A percentile compares a stretch with the other conserved stretches of the same genome.
phyloP scores from a whole-genome alignment of 2,797 vertebrate genomes.

The Eurystomus glaucurus region DNA sequence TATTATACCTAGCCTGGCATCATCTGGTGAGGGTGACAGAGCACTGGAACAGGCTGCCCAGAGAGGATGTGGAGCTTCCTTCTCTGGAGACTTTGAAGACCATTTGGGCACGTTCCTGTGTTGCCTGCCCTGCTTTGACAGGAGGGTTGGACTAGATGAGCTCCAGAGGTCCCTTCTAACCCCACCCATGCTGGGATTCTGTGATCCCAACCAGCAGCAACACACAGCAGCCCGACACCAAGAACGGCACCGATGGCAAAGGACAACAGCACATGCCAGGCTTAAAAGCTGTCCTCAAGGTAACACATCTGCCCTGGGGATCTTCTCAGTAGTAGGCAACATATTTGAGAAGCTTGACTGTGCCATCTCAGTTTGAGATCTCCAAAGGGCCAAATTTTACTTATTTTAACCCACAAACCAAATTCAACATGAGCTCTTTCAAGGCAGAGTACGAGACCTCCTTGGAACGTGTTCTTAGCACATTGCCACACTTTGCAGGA shows the following conservation, averaged over 20 bases:
- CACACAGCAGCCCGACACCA: rapidly evolving
- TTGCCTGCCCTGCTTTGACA: no score
- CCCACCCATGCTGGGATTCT: no score
- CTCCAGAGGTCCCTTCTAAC: no score
- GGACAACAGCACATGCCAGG: rapidly evolving
- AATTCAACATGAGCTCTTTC: rapidly evolving
- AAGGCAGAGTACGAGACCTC: rapidly evolving
- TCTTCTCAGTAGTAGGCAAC: neutral
- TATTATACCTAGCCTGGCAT: rapidly evolving
- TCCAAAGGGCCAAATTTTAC: rapidly evolving
- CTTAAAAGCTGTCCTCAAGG: neutral
- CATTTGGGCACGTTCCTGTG: no score
- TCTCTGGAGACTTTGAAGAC: no score
- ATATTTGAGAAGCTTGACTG: rapidly evolving
- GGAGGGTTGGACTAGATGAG: no score
- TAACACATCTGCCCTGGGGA: rapidly evolving
- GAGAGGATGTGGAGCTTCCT: no score
- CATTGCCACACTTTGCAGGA: neutral
- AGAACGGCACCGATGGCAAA: neutral
- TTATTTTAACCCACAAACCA: neutral
- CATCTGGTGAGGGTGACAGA: no score
- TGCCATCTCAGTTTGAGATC: rapidly evolving
- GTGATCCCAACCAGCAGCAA: neutral
- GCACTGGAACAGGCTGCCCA: no score
- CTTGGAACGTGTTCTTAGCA: neutral